Conservation (phyloP, 2,797 vertebrate genomes). For the Argyrosomus regius region DNA sequence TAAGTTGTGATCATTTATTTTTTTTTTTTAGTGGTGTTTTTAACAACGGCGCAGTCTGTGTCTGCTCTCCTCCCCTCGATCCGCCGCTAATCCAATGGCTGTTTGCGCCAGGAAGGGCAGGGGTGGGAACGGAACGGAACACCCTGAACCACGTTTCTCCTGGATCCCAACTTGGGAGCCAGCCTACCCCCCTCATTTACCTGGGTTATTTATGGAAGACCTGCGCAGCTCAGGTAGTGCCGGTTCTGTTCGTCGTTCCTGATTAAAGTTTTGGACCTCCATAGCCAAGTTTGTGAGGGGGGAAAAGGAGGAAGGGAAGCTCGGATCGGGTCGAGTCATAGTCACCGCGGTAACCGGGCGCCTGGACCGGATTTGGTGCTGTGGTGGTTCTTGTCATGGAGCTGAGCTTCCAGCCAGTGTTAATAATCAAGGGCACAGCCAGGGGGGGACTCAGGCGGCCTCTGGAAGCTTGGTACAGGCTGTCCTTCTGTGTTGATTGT, state of each 20-base stretch:
- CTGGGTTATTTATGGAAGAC: slow-evolving; percentile 64
- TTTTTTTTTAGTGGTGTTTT: slow-evolving; percentile 38
- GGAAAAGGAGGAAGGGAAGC: slow-evolving; percentile 22
- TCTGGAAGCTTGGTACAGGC: slow-evolving; percentile 46
- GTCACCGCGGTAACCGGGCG: slow-evolving; percentile 60
- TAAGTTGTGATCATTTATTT: slow-evolving; percentile 62
- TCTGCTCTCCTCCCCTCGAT: slow-evolving; percentile 81
- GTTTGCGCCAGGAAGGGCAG: slow-evolving; percentile 83
- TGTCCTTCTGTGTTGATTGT: slow-evolving; percentile 25
- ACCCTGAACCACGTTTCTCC: slow-evolving; percentile 77
- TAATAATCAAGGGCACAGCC: slow-evolving; percentile 78
- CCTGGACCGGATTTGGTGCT: slow-evolving; percentile 57
- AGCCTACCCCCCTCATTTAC: slow-evolving; percentile 34
- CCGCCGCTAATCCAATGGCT: slow-evolving; percentile 86
- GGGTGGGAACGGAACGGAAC: slow-evolving; percentile 79
- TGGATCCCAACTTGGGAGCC: slow-evolving; percentile 67
- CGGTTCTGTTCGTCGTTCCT: slow-evolving; percentile 32
- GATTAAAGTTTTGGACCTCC: slow-evolving; percentile 69
- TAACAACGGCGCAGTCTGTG: slow-evolving; percentile 88
- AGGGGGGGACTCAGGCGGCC: slow-evolving; percentile 41
- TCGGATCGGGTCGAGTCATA: slow-evolving; percentile 31
- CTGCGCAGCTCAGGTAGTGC: slow-evolving; percentile 64
- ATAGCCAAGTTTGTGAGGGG: slow-evolving; percentile 50
- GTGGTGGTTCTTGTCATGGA: slow-evolving; percentile 55
- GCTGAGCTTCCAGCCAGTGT: slow-evolving; percentile 52